Percentiles rank a stretch among this genome's conserved stretches.
These are phyloP conservation scores for Palythoa grandis DNA, from an alignment of 92 coral and sea anemone species.

Conservation along the genomic window DNA sequence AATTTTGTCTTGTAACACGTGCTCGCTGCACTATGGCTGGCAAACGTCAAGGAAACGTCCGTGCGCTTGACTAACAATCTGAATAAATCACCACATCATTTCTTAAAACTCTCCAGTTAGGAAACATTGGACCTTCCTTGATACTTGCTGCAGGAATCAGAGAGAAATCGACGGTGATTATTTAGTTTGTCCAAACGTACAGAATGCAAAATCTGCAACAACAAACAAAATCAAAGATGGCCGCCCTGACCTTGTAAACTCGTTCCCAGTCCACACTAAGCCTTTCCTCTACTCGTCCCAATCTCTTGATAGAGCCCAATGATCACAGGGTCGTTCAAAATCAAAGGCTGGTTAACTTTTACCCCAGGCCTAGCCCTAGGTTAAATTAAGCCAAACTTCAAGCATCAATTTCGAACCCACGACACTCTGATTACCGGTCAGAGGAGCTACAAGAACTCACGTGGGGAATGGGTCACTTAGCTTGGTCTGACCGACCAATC, in stretches of 20 bases:
- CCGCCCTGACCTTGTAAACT: constrained; percentile 25
- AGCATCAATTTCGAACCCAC: too few relatives aligned
- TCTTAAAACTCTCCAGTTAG: background rate
- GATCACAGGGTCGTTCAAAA: too few relatives aligned
- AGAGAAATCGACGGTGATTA: background rate
- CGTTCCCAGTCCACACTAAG: constrained; percentile 7
- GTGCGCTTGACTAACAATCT: background rate
- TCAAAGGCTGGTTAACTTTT: too few relatives aligned
- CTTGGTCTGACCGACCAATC: too few relatives aligned
- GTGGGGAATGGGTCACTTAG: too few relatives aligned
- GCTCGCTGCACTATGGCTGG: background rate
- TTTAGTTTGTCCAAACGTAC: background rate
- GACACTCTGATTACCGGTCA: too few relatives aligned
- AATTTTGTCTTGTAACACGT: background rate
- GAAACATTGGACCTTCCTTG: background rate
- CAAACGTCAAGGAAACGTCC: constrained; percentile 15
- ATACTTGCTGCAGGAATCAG: background rate
- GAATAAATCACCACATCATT: background rate
- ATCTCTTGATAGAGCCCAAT: too few relatives aligned
- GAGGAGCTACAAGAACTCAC: too few relatives aligned
- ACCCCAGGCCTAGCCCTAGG: too few relatives aligned
- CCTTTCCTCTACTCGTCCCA: background rate
- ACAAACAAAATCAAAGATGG: constrained; percentile 36
- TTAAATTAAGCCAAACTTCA: too few relatives aligned
- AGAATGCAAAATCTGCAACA: background rate